Evolutionary conservation across 2,888 invertebrate genomes (phyloP).

Genomic region (Mactromeris polynyma): DNA sequence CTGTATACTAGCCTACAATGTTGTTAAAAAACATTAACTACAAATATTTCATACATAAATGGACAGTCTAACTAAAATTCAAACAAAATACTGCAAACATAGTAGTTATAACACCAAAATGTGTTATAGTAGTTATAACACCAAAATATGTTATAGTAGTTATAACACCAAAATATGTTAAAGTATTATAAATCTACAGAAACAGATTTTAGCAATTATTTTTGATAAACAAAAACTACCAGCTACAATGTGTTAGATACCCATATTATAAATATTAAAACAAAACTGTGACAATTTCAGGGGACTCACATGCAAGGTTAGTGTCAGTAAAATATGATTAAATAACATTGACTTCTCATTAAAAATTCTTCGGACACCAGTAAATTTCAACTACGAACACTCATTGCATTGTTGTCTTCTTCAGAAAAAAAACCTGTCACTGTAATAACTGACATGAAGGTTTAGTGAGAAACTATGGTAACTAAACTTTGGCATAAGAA

Average conservation of each 20-base stretch:
- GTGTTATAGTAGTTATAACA: not conserved
- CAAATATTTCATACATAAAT: not conserved
- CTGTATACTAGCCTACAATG: constrained; percentile 78
- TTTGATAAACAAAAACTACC: not conserved
- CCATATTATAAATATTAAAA: not conserved
- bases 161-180: not conserved
- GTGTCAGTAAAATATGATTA: not conserved
- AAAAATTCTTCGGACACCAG: too few species aligned
- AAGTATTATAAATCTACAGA: too few species aligned
- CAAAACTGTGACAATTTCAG: not conserved
- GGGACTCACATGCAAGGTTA: not conserved
- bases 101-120: not conserved
- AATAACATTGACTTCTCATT: not conserved
- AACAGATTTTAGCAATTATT: not conserved
- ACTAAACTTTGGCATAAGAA: too few species aligned
- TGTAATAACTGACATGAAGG: too few species aligned
- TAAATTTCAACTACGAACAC: too few species aligned
- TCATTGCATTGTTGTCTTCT: too few species aligned
- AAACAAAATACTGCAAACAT: not conserved
- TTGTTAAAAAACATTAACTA: not conserved
- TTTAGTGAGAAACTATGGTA: too few species aligned
- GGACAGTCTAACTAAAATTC: not conserved
- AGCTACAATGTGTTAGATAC: not conserved
- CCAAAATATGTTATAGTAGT: not conserved
- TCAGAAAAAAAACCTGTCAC: too few species aligned